phyloP scores from a whole-genome alignment of 53 echinoderm and acorn worm species.

The Holothuria leucospilota region DNA sequence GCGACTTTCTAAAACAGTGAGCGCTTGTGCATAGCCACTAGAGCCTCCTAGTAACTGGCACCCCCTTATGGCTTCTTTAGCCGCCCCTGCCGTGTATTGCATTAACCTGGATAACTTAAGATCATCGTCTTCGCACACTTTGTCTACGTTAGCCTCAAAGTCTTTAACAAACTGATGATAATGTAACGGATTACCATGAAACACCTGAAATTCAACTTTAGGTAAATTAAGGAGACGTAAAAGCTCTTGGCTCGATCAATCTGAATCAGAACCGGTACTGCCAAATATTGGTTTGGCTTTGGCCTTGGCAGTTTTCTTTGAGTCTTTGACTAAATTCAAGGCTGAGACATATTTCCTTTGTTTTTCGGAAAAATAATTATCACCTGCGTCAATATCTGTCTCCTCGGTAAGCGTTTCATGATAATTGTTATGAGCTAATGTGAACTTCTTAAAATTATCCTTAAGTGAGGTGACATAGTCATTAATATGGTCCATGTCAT shows the following conservation, averaged over 20 bases:
- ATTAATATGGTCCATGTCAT: constrained; percentile 3
- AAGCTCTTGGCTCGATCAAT: constrained; percentile 45
- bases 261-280: not conserved
- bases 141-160: constrained; percentile 61
- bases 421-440: constrained; percentile 35
- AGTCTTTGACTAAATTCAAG: constrained; percentile 21
- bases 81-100: constrained; percentile 54
- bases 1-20: constrained; percentile 24
- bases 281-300: constrained; percentile 13
- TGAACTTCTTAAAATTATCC: constrained; percentile 40
- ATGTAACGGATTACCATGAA: constrained; percentile 58
- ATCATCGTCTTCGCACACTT: constrained; percentile 55
- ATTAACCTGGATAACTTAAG: constrained; percentile 46
- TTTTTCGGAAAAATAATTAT: constrained; percentile 47
- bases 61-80: constrained; percentile 60
- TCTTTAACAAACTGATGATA: constrained; percentile 55
- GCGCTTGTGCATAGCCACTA: constrained; percentile 43
- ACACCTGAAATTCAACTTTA: constrained; percentile 54
- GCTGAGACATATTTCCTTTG: constrained; percentile 30
- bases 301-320: not conserved
- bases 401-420: constrained; percentile 50
- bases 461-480: constrained; percentile 36
- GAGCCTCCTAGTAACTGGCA: constrained; percentile 50
- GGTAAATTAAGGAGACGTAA: constrained; percentile 52
- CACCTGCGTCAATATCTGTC: constrained; percentile 41